phyloP scores from a whole-genome alignment of 2,113 vertebrate genomes.

The Protomyctophum bolini region DNA sequence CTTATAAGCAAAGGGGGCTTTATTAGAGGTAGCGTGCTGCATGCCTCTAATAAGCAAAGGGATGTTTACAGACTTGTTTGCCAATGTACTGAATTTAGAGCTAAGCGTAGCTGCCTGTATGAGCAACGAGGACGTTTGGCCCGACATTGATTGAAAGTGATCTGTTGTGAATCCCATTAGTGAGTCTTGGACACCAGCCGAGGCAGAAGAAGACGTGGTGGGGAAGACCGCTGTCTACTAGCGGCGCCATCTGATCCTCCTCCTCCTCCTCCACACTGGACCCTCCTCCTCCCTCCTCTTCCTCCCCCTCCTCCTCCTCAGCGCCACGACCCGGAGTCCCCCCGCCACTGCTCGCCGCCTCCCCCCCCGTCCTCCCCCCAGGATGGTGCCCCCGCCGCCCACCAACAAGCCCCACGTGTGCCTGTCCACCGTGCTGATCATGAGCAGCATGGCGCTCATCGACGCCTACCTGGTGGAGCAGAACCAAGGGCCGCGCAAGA shows the following conservation, averaged over 20 bases:
- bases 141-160: constrained; percentile 69
- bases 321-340: constrained; percentile 16
- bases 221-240: constrained; percentile 63
- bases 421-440: constrained; percentile 80
- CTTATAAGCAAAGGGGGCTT: no score
- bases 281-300: constrained; percentile 4
- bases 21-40: no score
- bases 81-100: no score
- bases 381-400: constrained; percentile 80
- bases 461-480: constrained; percentile 83
- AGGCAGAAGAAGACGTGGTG: constrained; percentile 55
- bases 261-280: constrained; percentile 24
- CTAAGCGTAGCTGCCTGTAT: no score
- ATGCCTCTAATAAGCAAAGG: no score
- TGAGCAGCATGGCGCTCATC: constrained; percentile 84
- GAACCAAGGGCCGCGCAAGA: constrained; percentile 81
- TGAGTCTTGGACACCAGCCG: constrained; percentile 61
- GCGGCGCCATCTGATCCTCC: constrained; percentile 57
- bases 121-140: constrained; percentile 56
- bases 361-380: constrained; percentile 35
- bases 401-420: constrained; percentile 82
- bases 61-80: no score
- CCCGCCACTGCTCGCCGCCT: constrained; percentile 34
- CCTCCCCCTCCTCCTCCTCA: neutral
- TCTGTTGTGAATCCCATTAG: constrained; percentile 69